A percentile compares a stretch with the other conserved stretches of the same genome.
Conservation (phyloP, 2,797 vertebrate genomes). For the Coreius guichenoti region DNA sequence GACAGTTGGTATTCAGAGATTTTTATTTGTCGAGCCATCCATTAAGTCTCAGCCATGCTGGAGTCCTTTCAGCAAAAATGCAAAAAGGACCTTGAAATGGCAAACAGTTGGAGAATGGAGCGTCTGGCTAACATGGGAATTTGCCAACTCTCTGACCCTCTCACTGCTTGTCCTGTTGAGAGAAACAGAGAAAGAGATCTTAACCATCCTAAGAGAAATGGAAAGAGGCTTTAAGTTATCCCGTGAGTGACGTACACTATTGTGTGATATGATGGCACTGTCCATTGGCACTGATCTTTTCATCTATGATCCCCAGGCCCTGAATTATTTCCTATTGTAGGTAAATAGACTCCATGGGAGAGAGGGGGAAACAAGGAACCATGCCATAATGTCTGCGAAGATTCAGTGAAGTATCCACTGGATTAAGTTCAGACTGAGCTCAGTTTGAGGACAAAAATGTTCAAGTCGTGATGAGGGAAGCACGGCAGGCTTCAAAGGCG, state of each 20-base stretch:
- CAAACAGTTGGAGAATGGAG: constrained; percentile 50
- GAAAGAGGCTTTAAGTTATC: constrained; percentile 54
- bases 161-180: constrained; percentile 37
- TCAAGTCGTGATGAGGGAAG: constrained; percentile 51
- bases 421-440: constrained; percentile 57
- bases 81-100: constrained; percentile 49
- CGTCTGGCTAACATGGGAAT: constrained; percentile 10
- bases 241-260: constrained; percentile 59
- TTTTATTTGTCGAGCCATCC: constrained; percentile 41
- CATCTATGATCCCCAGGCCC: constrained; percentile 44
- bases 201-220: constrained; percentile 48
- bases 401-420: constrained; percentile 52
- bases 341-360: constrained; percentile 48
- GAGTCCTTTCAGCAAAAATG: constrained; percentile 41
- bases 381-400: constrained; percentile 47
- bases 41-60: constrained; percentile 24
- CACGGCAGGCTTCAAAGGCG: constrained; percentile 55
- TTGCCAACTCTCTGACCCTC: constrained; percentile 32
- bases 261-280: constrained; percentile 54
- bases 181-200: constrained; percentile 52
- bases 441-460: constrained; percentile 56
- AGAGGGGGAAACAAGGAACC: constrained; percentile 34
- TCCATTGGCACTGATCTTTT: constrained; percentile 57
- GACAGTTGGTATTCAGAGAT: constrained; percentile 37
- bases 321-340: constrained; percentile 54